A percentile compares a stretch with the other conserved stretches of the same genome.
phyloP scores from a whole-genome alignment of 2,888 invertebrate species.

The Acanthosepion esculentum region DNA sequence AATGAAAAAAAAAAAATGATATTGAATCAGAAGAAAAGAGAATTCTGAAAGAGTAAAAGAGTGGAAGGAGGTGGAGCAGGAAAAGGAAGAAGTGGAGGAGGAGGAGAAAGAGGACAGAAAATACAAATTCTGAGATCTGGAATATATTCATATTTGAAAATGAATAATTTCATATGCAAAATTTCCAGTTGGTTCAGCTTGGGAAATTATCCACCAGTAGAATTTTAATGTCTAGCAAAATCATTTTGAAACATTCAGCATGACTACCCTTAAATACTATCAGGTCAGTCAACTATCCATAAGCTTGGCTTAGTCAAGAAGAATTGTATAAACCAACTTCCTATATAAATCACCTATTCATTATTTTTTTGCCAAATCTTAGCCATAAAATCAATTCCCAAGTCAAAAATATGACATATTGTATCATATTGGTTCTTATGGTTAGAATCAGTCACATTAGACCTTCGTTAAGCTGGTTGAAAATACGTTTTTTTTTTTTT shows the following conservation, averaged over 20 bases:
- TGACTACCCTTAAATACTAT: neutral
- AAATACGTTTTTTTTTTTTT: neutral
- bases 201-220: neutral
- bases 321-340: neutral
- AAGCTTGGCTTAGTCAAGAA: neutral
- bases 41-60: neutral
- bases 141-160: constrained; percentile 22
- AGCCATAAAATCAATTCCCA: neutral
- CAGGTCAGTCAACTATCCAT: neutral
- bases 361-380: neutral
- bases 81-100: neutral
- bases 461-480: neutral
- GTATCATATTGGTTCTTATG: neutral
- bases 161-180: constrained; percentile 21
- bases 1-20: neutral
- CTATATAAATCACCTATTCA: neutral
- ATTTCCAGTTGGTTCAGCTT: neutral
- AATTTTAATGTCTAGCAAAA: neutral
- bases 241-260: neutral
- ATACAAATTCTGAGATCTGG: neutral
- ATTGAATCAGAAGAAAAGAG: neutral
- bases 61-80: neutral
- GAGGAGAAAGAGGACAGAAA: neutral
- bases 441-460: neutral
- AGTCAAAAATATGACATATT: neutral